Evolutionary conservation across 2,797 vertebrate genomes (phyloP).

Genomic region (Nannoperca australis): DNA sequence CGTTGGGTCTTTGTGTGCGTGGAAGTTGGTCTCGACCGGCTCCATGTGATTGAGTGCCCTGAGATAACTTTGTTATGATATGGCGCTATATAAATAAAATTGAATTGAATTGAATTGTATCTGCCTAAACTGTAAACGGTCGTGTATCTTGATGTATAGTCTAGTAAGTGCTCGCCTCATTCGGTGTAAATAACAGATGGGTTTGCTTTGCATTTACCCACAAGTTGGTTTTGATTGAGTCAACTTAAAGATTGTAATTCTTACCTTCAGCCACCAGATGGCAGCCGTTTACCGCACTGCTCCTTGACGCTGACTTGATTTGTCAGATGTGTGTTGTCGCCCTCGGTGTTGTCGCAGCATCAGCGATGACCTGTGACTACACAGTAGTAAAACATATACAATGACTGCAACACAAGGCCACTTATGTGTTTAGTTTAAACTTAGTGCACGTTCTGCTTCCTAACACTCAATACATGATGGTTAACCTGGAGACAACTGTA

Average conservation of each 20-base stretch:
- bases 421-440: neutral
- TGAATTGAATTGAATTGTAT: too few relatives aligned
- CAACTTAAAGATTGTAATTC: constrained; percentile 19
- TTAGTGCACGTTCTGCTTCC: neutral
- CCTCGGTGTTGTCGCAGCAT: neutral
- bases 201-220: neutral
- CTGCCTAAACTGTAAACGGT: neutral
- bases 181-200: neutral
- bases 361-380: neutral
- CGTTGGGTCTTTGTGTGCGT: too few relatives aligned
- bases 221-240: neutral
- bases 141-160: neutral
- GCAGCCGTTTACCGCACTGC: constrained; percentile 33
- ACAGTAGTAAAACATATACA: neutral
- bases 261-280: constrained; percentile 69
- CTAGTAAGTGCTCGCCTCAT: neutral
- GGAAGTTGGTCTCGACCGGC: too few relatives aligned
- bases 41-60: too few relatives aligned
- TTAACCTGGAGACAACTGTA: neutral
- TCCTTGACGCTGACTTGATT: rapidly evolving
- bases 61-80: too few relatives aligned
- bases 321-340: neutral
- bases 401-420: neutral
- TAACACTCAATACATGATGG: too few relatives aligned
- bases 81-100: too few relatives aligned